Evolutionary conservation across 2,113 vertebrate species (phyloP), one percentile per base, ranked within the genome.

Genomic region (Ailurus styani): DNA sequence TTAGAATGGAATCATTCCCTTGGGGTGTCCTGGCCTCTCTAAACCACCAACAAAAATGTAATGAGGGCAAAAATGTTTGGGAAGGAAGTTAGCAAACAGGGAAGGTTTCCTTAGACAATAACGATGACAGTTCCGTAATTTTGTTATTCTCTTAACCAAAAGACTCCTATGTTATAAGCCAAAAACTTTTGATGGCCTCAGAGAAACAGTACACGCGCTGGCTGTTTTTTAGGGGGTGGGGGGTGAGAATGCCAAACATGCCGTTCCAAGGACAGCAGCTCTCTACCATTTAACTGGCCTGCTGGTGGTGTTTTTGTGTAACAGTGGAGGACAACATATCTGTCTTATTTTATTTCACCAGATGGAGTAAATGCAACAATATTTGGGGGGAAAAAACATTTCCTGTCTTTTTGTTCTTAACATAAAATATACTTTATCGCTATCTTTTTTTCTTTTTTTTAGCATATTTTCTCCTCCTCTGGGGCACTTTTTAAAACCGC

Each of bases 361-460:
- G 98, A 98, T 98, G 98, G 97, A 97, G 98, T 98, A 98, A 98
- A 85, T 95, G 95, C 79, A 97, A 91, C 84, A 95, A 96, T 98
- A 98, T 97, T 98, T 42, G 34, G 7, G 3, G 4, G 23, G 40
- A 52, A 40, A 93, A 87, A 95, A 97, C 77, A 97, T 98, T 99
- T 99, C 98, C 98, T 98, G 98, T 98, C 96, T 98, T 99, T 97
- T 98, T 98, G 98, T 98, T 98, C 98, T 98, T 96, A 92, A 96
- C 96, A 96, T 97, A 98, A 98, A 98, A 98, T 95, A 93, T 97
- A 98, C 97, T 99, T 99, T 99, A 98, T 97, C 96, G 96, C 93
- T 98, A 87, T 98, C 98, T 95, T 96, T 90, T 91, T 92, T 98
- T 95, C 96, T 90, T 91, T 92, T 93, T 93, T 45, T 1, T 87